Evolutionary conservation across 2,113 vertebrate species (phyloP).

Genomic region (Heterotilapia buettikoferi): DNA sequence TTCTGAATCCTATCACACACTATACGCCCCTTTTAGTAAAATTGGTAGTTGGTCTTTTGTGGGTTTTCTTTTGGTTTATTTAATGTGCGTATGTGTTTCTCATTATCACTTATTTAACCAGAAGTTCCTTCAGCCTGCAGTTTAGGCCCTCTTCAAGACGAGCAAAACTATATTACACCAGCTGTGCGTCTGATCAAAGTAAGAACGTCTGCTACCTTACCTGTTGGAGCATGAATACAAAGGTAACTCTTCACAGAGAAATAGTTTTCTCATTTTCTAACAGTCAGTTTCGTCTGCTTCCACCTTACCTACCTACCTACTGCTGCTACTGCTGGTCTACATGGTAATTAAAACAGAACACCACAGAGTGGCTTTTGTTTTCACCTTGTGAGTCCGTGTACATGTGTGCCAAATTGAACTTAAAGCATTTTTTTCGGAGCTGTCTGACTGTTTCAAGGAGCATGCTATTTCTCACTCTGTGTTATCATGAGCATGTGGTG

Average conservation of each 20-base stretch:
- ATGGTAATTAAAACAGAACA: slow-evolving; percentile 14
- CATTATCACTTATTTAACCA: slow-evolving; percentile 7
- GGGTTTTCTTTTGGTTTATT: background rate
- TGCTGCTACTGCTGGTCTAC: background rate
- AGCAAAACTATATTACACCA: background rate
- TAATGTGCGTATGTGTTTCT: background rate
- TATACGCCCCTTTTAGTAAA: no score
- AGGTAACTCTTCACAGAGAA: background rate
- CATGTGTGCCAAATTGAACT: background rate
- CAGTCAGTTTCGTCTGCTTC: background rate
- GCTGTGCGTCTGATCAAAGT: background rate
- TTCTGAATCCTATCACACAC: background rate
- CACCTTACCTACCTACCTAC: background rate
- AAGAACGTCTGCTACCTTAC: background rate
- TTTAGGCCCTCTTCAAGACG: background rate
- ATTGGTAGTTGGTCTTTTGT: background rate
- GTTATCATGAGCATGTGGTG: slow-evolving; percentile 7
- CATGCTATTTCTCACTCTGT: slow-evolving; percentile 11
- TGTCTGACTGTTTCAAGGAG: slow-evolving; percentile 18
- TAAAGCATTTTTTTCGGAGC: background rate
- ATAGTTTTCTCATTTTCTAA: slow-evolving; percentile 12
- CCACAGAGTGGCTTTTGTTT: background rate
- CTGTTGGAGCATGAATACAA: background rate
- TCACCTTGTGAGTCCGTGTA: background rate
- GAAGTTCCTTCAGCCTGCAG: background rate